These are phyloP conservation scores for chimpanzee (Pan troglodytes) DNA, from an alignment of 2,113 vertebrate species.

Conservation along the genomic window NHGRI_mPanTro3-v2.1_pri NC_072420.2:16542001-16542500, in stretches of 20 bases:
- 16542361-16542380: background rate
- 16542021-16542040: background rate
- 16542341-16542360: background rate
- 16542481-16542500: background rate
- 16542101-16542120: background rate
- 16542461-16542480: background rate
- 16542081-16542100: background rate
- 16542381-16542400: background rate
- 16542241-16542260: background rate
- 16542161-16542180: background rate
- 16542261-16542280: background rate
- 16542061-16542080: background rate
- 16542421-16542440: background rate
- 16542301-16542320: background rate
- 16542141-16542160: background rate
- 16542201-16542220: too few relatives aligned
- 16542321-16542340: background rate
- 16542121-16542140: background rate
- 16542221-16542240: background rate
- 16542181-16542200: rapidly evolving
- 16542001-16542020: background rate
- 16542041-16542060: background rate
- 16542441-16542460: background rate
- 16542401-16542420: background rate
- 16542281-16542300: background rate